Base-by-base conservation (phyloP, 64 coral and sea anemone genomes). In the Montipora foliosa region DNA sequence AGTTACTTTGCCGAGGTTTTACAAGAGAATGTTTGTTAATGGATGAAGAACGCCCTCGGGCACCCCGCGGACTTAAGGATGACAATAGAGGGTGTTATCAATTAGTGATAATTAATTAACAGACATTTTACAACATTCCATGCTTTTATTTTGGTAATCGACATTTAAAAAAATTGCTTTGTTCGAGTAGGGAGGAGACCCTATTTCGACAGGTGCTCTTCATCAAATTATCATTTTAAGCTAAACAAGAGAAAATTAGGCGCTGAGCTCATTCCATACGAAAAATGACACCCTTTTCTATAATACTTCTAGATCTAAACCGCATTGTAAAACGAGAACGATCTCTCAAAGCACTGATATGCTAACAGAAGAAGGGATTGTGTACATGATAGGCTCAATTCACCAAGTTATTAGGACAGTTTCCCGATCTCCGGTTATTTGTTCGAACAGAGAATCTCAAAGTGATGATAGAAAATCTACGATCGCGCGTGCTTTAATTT, bases 51-150 rank as follows among this genome's bases (percentile, higher is more conserved):
- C 84, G 79, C 83, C 81, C 78, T 79, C n/a, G 69, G 96, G 96
- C 96, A 93, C 96, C 96, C 81, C 72, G 75, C 82, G 37, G 82
- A 89, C 74, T 67, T 67, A 44, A 59, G 37, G 76, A 89, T 98
- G 96, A 95, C 96, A 98, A 87, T 89, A 88, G 74, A 75, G 91
- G 88, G 88, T 98, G 96, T 95, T 98, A 95, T 97, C 96, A 97
- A 98, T 98, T 98, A 98, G 70, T 90, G 90, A 95, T 98, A 98
- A 98, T 98, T 95, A 98, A 98, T 98, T 98, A 98, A 84, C 93
- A 98, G 93, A 79, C 96, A 84, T 98, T 98, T 98, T 98, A 98
- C 96, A 98, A 79, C 89, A 98, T 98, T 98, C 93, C 90, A 89
- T 69, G 61, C 71, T 88, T 79, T 90, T 98, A 8, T 95, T 92